Percentiles rank a stretch among this genome's conserved stretches.
These are phyloP conservation scores for Athalia circularis DNA, from an alignment of 2,888 invertebrate genomes.

Conservation along the genomic window DNA sequence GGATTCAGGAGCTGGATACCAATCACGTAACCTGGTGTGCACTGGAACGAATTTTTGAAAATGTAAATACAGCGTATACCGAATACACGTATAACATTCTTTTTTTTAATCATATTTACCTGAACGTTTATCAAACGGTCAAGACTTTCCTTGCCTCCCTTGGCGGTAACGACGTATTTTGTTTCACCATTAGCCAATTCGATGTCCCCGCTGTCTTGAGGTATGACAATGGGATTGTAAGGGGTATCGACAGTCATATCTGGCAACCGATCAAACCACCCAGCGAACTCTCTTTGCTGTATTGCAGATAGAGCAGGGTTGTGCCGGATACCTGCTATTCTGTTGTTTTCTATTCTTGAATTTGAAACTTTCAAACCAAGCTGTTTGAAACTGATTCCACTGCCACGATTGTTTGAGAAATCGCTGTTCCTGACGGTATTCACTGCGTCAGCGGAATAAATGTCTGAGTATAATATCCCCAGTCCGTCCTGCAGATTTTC, in stretches of 20 bases:
- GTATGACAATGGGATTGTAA: slow-evolving; percentile 85
- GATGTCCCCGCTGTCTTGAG: slow-evolving; percentile 78
- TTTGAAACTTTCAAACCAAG: slow-evolving; percentile 88
- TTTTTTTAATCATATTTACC: slow-evolving; percentile 56
- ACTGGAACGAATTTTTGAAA: slow-evolving; percentile 66
- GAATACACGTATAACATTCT: neutral
- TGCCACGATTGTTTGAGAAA: slow-evolving; percentile 89
- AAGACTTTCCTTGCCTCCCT: slow-evolving; percentile 77
- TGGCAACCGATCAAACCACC: slow-evolving; percentile 88
- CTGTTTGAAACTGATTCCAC: slow-evolving; percentile 93
- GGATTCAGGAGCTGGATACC: slow-evolving; percentile 94
- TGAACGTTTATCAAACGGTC: slow-evolving; percentile 65
- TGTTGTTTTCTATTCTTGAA: slow-evolving; percentile 88
- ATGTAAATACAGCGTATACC: neutral
- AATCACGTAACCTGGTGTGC: slow-evolving; percentile 89
- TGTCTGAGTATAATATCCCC: slow-evolving; percentile 95
- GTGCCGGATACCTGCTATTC: slow-evolving; percentile 91
- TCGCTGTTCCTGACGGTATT: slow-evolving; percentile 90
- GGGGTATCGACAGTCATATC: slow-evolving; percentile 83
- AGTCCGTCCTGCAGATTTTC: slow-evolving; percentile 95
- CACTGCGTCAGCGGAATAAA: slow-evolving; percentile 89
- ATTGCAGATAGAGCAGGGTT: slow-evolving; percentile 90
- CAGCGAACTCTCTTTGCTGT: slow-evolving; percentile 93
- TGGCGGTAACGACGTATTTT: slow-evolving; percentile 87
- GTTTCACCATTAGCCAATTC: slow-evolving; percentile 84